phyloP scores from a whole-genome alignment of 1,140 invertebrate genomes.

The Aphidius gifuensis region DNA sequence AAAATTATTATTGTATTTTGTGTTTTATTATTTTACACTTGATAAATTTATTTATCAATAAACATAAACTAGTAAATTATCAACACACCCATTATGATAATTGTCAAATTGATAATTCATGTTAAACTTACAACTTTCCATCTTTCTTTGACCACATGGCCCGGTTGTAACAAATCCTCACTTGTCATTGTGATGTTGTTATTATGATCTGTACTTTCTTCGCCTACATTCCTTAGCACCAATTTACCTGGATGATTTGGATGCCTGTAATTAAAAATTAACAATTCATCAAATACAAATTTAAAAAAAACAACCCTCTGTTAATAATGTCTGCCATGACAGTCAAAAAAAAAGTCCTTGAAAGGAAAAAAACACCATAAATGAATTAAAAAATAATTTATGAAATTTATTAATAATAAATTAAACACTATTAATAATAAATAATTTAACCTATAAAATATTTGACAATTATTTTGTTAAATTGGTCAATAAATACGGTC shows the following conservation, averaged over 20 bases:
- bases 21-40: too few relatives aligned
- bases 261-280: slow-evolving; percentile 38
- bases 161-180: slow-evolving; percentile 92
- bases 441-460: slow-evolving; percentile 23
- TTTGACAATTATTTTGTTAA: slow-evolving; percentile 28
- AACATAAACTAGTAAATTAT: too few relatives aligned
- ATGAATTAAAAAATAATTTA: too few relatives aligned
- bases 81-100: too few relatives aligned
- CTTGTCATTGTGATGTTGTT: slow-evolving; percentile 86
- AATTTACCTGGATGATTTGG: slow-evolving; percentile 44
- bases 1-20: too few relatives aligned
- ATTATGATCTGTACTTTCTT: slow-evolving; percentile 69
- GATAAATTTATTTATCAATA: too few relatives aligned
- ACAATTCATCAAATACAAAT: slow-evolving; percentile 5
- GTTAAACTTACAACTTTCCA: slow-evolving; percentile 85
- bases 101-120: neutral
- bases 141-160: slow-evolving; percentile 94
- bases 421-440: slow-evolving; percentile 1
- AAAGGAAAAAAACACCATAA: too few relatives aligned
- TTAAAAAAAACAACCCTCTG: slow-evolving; percentile 22
- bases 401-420: neutral
- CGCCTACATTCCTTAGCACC: slow-evolving; percentile 55
- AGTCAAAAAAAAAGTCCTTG: neutral
- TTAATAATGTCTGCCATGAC: slow-evolving; percentile 17
- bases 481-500: slow-evolving; percentile 48